Conservation (phyloP, 2,797 vertebrate species). For the Cyprinella venusta region DNA sequence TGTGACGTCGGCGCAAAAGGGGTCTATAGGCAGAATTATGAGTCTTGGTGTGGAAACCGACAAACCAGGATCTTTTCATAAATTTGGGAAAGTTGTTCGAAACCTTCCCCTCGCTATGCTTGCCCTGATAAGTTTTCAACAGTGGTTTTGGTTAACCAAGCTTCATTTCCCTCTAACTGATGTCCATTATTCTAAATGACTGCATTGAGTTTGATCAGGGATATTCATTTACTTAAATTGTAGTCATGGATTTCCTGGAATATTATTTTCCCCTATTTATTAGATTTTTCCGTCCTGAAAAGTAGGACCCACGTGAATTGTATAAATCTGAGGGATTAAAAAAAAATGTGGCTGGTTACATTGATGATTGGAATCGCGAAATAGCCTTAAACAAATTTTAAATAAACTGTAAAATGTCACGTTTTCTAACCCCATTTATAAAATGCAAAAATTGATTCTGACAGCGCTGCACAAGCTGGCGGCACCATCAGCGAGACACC, state of each 20-base stretch:
- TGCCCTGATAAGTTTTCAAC: conserved; percentile 18
- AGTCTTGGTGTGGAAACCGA: conserved; percentile 15
- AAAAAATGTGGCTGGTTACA: background rate
- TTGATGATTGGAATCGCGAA: background rate
- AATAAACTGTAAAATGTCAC: background rate
- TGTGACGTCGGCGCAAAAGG: no score
- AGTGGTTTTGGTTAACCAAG: conserved; percentile 9
- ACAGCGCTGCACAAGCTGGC: background rate
- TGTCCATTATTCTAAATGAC: conserved; percentile 17
- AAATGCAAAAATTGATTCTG: background rate
- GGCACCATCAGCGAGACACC: background rate
- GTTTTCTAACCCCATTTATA: background rate
- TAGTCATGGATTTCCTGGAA: conserved; percentile 31
- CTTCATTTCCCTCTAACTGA: background rate
- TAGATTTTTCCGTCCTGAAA: background rate
- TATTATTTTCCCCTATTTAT: background rate
- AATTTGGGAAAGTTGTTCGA: background rate
- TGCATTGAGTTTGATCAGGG: background rate
- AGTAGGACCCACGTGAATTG: background rate
- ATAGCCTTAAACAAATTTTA: background rate
- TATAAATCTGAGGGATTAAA: background rate
- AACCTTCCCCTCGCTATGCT: conserved; percentile 10
- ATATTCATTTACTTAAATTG: conserved; percentile 13
- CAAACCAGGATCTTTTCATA: background rate
- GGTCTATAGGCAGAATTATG: background rate